phyloP scores from a whole-genome alignment of 1,140 invertebrate species.

The Hirudo medicinalis region DNA sequence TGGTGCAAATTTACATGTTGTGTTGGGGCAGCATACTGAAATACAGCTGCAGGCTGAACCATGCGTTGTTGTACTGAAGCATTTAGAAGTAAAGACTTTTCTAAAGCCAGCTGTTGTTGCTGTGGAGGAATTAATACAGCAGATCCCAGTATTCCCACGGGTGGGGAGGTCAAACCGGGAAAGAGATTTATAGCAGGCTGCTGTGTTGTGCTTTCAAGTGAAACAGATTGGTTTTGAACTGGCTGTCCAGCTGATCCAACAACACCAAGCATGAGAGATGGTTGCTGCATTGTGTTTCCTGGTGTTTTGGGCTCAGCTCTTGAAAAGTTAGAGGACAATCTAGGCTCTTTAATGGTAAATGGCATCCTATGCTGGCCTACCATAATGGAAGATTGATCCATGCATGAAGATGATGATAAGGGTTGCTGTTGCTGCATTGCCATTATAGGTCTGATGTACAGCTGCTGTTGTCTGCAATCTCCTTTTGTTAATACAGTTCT shows the following conservation, averaged over 20 bases:
- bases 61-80: constrained; percentile 15
- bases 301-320: constrained; percentile 18
- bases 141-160: not conserved
- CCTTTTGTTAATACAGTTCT: not conserved
- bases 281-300: not conserved
- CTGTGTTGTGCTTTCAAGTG: not conserved
- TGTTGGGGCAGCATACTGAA: constrained; percentile 32
- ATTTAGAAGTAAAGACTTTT: constrained; percentile 7
- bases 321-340: constrained; percentile 4
- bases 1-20: constrained; percentile 2
- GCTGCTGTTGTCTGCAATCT: constrained; percentile 1
- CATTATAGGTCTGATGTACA: not conserved
- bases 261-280: not conserved
- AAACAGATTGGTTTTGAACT: not conserved
- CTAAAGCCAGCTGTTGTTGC: constrained; percentile 23
- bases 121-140: constrained; percentile 19
- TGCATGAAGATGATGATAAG: constrained; percentile 4
- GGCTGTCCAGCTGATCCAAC: not conserved
- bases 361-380: constrained; percentile 22
- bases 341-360: constrained; percentile 20
- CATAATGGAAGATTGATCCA: not conserved
- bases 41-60: constrained; percentile 45
- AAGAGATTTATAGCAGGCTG: not conserved
- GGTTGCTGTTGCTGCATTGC: constrained; percentile 4
- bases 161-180: constrained; percentile 1